These are phyloP conservation scores for Drosophila neoperkinsi DNA, from an alignment of 2,888 invertebrate species.

Conservation along the genomic window DNA sequence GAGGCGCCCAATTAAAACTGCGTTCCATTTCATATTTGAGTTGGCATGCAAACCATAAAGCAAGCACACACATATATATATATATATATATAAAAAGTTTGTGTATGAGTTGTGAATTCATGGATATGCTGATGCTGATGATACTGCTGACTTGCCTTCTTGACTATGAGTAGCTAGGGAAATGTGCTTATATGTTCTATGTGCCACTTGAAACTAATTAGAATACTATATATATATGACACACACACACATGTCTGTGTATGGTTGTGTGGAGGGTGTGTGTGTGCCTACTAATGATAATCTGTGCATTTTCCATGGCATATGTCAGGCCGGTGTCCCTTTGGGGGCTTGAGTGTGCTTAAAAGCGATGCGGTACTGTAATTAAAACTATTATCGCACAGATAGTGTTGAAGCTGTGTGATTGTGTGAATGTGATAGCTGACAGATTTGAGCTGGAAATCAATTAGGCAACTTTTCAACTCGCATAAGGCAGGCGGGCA, in stretches of 20 bases:
- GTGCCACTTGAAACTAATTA: constrained; percentile 72
- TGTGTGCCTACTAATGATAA: constrained; percentile 33
- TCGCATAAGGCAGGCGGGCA: neutral
- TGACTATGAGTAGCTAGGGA: constrained; percentile 35
- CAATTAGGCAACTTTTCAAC: neutral
- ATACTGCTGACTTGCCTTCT: constrained; percentile 11
- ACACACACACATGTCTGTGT: constrained; percentile 2
- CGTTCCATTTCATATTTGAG: constrained; percentile 41
- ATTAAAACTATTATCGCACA: constrained; percentile 19
- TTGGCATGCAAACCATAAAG: constrained; percentile 3
- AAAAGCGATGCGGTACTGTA: constrained; percentile 10
- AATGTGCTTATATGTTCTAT: constrained; percentile 64
- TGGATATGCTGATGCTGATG: constrained; percentile 18
- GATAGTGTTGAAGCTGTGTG: neutral
- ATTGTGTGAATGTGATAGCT: constrained; percentile 1
- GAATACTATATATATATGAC: constrained; percentile 32
- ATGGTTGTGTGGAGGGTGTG: constrained; percentile 10
- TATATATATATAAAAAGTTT: constrained; percentile 6
- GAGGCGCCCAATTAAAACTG: constrained; percentile 54
- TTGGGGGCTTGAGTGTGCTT: constrained; percentile 39
- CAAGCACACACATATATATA: neutral
- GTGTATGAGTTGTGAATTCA: constrained; percentile 28
- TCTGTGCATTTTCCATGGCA: constrained; percentile 33
- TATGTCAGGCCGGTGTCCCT: constrained; percentile 32
- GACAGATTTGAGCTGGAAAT: constrained; percentile 4